These are phyloP conservation scores for Xiphias gladius DNA, from an alignment of 2,113 vertebrate genomes.

Conservation along the genomic window DNA sequence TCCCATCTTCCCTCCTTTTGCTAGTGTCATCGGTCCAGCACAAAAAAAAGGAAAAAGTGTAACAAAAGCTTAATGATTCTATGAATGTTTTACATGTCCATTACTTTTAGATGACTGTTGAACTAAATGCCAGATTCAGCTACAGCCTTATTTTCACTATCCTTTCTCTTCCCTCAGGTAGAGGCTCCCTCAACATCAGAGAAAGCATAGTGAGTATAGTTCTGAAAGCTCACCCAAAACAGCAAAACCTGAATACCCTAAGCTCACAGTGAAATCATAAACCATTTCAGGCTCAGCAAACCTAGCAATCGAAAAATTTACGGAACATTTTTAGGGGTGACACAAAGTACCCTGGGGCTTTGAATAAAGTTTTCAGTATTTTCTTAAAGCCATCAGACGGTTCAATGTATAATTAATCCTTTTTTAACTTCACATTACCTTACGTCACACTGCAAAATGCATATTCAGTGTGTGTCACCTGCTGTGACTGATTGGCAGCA, in stretches of 20 bases:
- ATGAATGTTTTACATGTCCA: constrained; percentile 43
- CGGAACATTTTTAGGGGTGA: constrained; percentile 41
- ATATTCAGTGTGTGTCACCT: constrained; percentile 62
- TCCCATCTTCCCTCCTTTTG: neutral
- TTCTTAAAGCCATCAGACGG: constrained; percentile 32
- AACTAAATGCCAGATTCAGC: constrained; percentile 33
- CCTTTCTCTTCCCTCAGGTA: constrained; percentile 21
- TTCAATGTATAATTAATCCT: constrained; percentile 56
- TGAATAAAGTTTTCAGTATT: constrained; percentile 54
- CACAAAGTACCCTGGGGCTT: constrained; percentile 52
- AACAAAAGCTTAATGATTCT: constrained; percentile 28
- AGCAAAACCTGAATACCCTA: constrained; percentile 31
- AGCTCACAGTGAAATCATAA: constrained; percentile 47
- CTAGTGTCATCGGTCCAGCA: neutral
- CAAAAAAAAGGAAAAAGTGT: neutral
- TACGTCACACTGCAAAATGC: constrained; percentile 34
- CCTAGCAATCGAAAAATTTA: constrained; percentile 43
- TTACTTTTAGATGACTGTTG: constrained; percentile 47
- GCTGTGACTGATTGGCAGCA: constrained; percentile 55
- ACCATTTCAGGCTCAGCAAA: constrained; percentile 52
- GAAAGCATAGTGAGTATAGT: neutral
- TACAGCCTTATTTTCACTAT: constrained; percentile 21
- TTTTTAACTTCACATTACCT: constrained; percentile 42
- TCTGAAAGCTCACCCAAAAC: constrained; percentile 27
- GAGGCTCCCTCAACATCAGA: constrained; percentile 28